These are phyloP conservation scores for Zoanthus sociatus DNA, from an alignment of 92 coral and sea anemone genomes.

Conservation along the genomic window DNA sequence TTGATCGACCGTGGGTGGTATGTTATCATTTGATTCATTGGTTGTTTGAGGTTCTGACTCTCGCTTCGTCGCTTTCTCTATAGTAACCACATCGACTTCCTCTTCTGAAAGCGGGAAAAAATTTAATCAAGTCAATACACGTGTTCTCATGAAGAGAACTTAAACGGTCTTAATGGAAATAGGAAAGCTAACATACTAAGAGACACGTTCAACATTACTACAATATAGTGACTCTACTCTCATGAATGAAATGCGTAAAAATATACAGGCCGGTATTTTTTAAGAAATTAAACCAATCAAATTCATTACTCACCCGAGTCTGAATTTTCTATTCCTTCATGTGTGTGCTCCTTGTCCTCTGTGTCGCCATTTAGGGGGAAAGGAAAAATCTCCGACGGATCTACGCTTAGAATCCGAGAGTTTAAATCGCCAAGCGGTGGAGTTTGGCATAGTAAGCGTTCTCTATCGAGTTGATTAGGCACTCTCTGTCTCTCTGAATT, in stretches of 20 bases:
- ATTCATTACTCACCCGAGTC: slow-evolving; percentile 76
- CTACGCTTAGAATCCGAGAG: slow-evolving; percentile 91
- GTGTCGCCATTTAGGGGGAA: slow-evolving; percentile 81
- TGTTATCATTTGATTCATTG: slow-evolving; percentile 45
- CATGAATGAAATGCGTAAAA: slow-evolving; percentile 27
- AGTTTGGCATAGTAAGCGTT: slow-evolving; percentile 86
- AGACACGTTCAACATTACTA: slow-evolving; percentile 46
- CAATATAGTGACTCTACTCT: slow-evolving; percentile 27
- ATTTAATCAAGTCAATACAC: slow-evolving; percentile 53
- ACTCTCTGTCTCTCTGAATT: slow-evolving; percentile 48
- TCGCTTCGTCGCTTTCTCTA: slow-evolving; percentile 81
- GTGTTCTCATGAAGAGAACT: slow-evolving; percentile 16
- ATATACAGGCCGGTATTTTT: slow-evolving; percentile 58
- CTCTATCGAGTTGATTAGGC: slow-evolving; percentile 74
- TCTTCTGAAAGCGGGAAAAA: slow-evolving; percentile 85
- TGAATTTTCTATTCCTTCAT: slow-evolving; percentile 65
- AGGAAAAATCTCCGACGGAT: slow-evolving; percentile 97
- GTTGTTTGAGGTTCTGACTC: slow-evolving; percentile 50
- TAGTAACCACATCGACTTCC: slow-evolving; percentile 97
- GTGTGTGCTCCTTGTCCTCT: slow-evolving; percentile 57
- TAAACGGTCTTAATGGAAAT: not conserved
- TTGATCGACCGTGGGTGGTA: slow-evolving; percentile 42
- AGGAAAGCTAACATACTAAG: not conserved
- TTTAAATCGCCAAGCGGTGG: slow-evolving; percentile 94
- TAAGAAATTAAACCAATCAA: slow-evolving; percentile 44